These are phyloP conservation scores for Pachypanchax playfairii DNA, from an alignment of 2,113 vertebrate genomes.

Conservation along the genomic window DNA sequence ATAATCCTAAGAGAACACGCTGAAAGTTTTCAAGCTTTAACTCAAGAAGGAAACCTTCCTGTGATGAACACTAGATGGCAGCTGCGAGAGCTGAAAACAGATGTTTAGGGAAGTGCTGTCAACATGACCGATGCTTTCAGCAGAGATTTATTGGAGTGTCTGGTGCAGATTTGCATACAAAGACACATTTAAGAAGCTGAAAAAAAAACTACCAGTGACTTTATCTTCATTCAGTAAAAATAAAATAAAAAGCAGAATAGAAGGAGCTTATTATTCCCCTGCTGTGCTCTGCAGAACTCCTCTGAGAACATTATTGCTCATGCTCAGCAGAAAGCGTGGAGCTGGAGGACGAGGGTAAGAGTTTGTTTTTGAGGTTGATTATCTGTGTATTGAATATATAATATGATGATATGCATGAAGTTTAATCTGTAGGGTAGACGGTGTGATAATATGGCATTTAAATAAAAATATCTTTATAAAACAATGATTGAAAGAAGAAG, in stretches of 20 bases:
- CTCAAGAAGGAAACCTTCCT: background rate
- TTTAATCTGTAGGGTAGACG: too few species aligned
- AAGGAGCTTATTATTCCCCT: conserved; percentile 47
- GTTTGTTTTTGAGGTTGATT: too few species aligned
- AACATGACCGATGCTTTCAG: conserved; percentile 26
- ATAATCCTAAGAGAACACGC: background rate
- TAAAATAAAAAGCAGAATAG: conserved; percentile 27
- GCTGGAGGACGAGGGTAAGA: conserved; percentile 8
- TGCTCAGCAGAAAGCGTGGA: conserved; percentile 53
- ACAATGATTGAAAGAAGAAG: too few species aligned
- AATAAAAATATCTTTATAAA: too few species aligned
- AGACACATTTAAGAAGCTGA: conserved; percentile 11
- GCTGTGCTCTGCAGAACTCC: conserved; percentile 56
- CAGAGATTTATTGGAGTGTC: conserved; percentile 15
- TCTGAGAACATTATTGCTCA: conserved; percentile 32
- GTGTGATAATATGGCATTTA: too few species aligned
- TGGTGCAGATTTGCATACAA: conserved; percentile 22
- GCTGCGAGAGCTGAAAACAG: background rate
- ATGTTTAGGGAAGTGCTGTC: background rate
- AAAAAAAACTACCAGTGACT: conserved; percentile 19
- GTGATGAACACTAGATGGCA: conserved; percentile 59
- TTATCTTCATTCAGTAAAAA: conserved; percentile 10
- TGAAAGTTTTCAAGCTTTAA: too few species aligned
- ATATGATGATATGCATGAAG: too few species aligned
- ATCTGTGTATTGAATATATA: too few species aligned